Percentiles rank a stretch among this genome's conserved stretches.
These are phyloP conservation scores for Epistrophella euchroma DNA, from an alignment of 2,888 invertebrate genomes.

Conservation along the genomic window DNA sequence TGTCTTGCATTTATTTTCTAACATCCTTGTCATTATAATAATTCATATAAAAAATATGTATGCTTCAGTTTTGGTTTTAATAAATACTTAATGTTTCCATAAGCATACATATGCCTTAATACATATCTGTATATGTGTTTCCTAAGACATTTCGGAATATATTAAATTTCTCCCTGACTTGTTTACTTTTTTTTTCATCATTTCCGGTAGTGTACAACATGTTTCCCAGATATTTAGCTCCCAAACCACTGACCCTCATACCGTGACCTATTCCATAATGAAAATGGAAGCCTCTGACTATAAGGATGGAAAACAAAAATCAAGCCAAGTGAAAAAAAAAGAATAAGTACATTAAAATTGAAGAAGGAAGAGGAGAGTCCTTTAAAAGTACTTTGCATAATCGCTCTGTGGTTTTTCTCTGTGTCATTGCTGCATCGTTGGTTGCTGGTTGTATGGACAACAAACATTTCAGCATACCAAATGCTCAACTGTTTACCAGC, in stretches of 20 bases:
- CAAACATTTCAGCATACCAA: constrained; percentile 42
- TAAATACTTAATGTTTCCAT: constrained; percentile 28
- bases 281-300: constrained; percentile 63
- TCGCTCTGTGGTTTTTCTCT: constrained; percentile 55
- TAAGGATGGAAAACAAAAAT: constrained; percentile 46
- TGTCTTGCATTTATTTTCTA: not conserved
- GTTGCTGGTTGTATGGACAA: constrained; percentile 37
- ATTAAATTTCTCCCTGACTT: constrained; percentile 69
- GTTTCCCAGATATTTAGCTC: constrained; percentile 35
- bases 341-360: constrained; percentile 70
- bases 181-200: constrained; percentile 45
- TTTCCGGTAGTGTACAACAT: constrained; percentile 18
- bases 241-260: constrained; percentile 66
- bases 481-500: constrained; percentile 55
- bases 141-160: constrained; percentile 58
- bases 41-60: not conserved
- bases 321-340: constrained; percentile 48
- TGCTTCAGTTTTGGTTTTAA: constrained; percentile 10
- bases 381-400: constrained; percentile 75
- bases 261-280: constrained; percentile 61
- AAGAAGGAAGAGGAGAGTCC: constrained; percentile 64
- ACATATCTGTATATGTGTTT: not conserved
- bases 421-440: constrained; percentile 46
- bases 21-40: not conserved
- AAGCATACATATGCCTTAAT: not conserved